Base-by-base conservation (phyloP, 2,888 invertebrate species). In the Aricia artaxerxes region DNA sequence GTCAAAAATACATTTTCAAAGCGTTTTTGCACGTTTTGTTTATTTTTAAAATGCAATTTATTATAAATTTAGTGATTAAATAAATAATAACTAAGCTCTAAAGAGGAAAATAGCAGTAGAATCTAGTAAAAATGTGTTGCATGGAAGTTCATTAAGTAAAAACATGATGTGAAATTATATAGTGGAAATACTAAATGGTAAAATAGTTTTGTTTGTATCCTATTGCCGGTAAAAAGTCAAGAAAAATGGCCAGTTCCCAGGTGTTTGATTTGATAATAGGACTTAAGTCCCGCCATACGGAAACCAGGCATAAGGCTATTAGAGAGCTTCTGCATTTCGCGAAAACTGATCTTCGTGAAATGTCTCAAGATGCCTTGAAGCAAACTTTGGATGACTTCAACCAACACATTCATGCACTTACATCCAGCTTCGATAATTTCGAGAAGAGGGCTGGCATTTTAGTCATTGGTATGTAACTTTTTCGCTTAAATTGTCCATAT, bases 391-490 rank as follows among this genome's bases (percentile, higher is more conserved):
- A 99, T 88, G 98, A 98, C 82, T 98, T 99, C 86, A 98, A 99
- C 89, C 98, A 98, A 88, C 97, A 98, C 86, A 99, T 99, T 83
- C 98, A 98, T 88, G 97, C 98, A 87, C 97, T 99, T 97, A 98
- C 99, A 4, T 97, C 98, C 35, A 98, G 98, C 84, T 96, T 97
- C 60, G 99, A 99, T 89, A 96, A 97, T 69, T 97, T 97, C 90
- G 99, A 99, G 88, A 98, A 98, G 87, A 99, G 98, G 93, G 99
- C 99, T 79, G 99, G 98, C 78, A 98, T 99, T 84, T 93, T 99
- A 44, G 98, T 98, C 1, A 99, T 99, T 87, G 97, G 97, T 97
- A 89, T 89, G 90, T 86, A 31, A 49, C 9, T 73, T 38, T 40
- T 13, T 53, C 11, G 5, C 69, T 35, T 44, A 73, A 76, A 24